Evolutionary conservation across 2,888 invertebrate genomes (phyloP), one percentile per base, ranked within the genome.

Genomic region (Bombylius discolor): DNA sequence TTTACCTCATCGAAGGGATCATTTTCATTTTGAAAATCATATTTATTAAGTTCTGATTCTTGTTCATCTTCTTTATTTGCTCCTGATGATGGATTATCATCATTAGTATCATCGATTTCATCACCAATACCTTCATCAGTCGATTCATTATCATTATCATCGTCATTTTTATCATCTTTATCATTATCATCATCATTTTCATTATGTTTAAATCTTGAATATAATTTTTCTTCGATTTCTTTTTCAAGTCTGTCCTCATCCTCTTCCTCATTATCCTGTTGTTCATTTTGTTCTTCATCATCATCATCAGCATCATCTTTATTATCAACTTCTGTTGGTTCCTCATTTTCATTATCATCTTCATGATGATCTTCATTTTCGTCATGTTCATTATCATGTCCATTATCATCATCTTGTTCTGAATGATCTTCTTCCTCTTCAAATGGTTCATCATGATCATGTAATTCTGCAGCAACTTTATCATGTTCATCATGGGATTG

Each of bases 1-100:
- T 52, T 52, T 67, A 79, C 79, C 75, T 79, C 79, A 58, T 72
- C 70, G 61, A 78, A 77, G 48, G 77, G 78, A 65, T 67, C 56
- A 47, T 60, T 48, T 31, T 58, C 55, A 56, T 14, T 33, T 36
- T 5, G 31, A 46, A 23, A 33, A 5, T 34, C 14, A 23, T 46
- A 34, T 32, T 46, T 50, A 33, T 33, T 42, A 23, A 23, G 1
- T 23, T 6, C n/a, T 44, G 48, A 14, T 44, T 32, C 8, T 31
- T 47, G 31, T 13, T 34, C 31, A 33, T 32, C 8, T 49, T 46
- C 23, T 23, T 23, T 23, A 23, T 23, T 3, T 23, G 23, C 23
- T 23, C 3, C 23, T 23, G 23, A 23, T 23, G 1, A 3, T 23
- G 1, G 23, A 23, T 23, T 23, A 23, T 23, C 23, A 23, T 23